Evolutionary conservation across 2,113 vertebrate species (phyloP), one percentile per base, ranked within the genome.

Genomic region (Romanogobio albipinnatus): DNA sequence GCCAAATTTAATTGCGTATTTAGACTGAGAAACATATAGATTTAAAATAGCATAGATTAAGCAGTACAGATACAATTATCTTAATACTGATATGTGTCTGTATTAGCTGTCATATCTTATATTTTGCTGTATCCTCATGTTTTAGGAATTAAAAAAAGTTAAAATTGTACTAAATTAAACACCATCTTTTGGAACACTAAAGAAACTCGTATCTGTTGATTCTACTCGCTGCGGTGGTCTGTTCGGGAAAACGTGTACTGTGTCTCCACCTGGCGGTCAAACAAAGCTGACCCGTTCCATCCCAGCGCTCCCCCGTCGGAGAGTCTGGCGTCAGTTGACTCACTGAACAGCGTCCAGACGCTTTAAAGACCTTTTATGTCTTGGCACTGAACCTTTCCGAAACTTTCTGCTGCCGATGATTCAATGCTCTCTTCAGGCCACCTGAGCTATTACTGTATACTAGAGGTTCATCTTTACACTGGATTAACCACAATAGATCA

Each of bases 251-350:
- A 22, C 5, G 3, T 75, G 92, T 90, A 85, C 89, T 94, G 29
- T 92, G 93, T 91, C 92, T 90, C 94, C 93, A 91, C 91, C 94
- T 92, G 85, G 64, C 47, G 94, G 22, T 58, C 0, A 10, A 10
- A 14, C 5, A 3, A 26, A 66, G 19, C 19, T 19, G 1, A 76
- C 6, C 78, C 5, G 24, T 8, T 8, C 36, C 61, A 43, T 5
- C 14, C 9, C 24, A 43, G 13, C 2, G 22, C 39, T 53, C 22
- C 39, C 33, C 24, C 14, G 24, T 45, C 59, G 66, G 29, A 39
- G 70, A 51, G 11, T 14, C 39, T 81, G 83, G 53, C 26, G 77
- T 71, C 39, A 4, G 17, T 14, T 17, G 36, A 76, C 39, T 56
- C 51, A 86, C 49, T 87, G 75, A 68, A 58, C 59, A 14, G 51